phyloP scores from a whole-genome alignment of 2,113 vertebrate species.

The Heliornis fulica region DNA sequence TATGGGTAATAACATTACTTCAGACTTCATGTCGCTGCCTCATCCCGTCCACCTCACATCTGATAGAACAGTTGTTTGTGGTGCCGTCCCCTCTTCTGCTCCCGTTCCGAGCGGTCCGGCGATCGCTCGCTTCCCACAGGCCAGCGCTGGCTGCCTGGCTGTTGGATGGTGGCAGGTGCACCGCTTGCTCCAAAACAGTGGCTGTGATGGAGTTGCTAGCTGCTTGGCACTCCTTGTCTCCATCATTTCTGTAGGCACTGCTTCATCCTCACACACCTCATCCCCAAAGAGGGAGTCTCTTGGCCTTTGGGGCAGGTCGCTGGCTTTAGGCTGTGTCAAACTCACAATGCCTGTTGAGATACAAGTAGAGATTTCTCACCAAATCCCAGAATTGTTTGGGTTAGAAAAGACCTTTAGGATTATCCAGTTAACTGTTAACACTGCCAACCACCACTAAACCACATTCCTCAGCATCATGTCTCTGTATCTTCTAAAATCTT shows the following conservation, averaged over 20 bases:
- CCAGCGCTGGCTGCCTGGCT: neutral
- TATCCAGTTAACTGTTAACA: too few relatives aligned
- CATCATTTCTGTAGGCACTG: neutral
- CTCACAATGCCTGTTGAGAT: neutral
- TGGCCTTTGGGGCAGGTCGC: neutral
- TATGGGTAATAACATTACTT: neutral
- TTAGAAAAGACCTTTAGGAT: too few relatives aligned
- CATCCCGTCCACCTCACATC: neutral
- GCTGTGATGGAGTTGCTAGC: neutral
- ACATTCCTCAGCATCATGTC: too few relatives aligned
- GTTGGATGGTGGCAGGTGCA: accelerated
- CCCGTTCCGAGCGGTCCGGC: neutral
- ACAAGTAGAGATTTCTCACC: neutral
- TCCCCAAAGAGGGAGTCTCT: neutral
- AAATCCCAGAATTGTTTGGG: too few relatives aligned
- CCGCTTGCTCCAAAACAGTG: accelerated
- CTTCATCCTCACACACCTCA: neutral
- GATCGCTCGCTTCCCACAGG: neutral
- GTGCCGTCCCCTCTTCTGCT: neutral
- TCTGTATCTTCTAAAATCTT: too few relatives aligned
- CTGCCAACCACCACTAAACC: too few relatives aligned
- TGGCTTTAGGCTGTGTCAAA: neutral
- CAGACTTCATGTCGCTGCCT: neutral
- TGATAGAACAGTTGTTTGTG: neutral
- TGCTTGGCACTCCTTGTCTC: neutral